Evolutionary conservation across 2,888 invertebrate species (phyloP), one percentile per base, ranked within the genome.

Genomic region (Perithous albicinctus): DNA sequence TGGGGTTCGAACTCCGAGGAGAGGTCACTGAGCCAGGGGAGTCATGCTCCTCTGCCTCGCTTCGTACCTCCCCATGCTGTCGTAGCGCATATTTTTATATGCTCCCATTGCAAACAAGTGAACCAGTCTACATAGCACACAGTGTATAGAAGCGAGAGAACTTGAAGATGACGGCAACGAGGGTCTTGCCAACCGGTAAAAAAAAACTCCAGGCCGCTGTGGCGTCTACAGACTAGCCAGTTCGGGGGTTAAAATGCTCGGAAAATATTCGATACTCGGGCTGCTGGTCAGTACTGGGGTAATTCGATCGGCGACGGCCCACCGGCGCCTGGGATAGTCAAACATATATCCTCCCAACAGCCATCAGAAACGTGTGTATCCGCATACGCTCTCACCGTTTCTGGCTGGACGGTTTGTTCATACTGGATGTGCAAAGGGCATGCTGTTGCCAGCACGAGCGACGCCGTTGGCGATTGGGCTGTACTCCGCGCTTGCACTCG

Each of bases 11-110:
- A 51, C 61, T 56, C 66, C 43, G 29, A 20, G 70, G 35, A 61
- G 78, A 78, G 78, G 75, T 82, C 82, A 78, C 75, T 75, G 82
- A 82, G 78, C 82, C 66, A 67, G 48, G 66, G 59, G 38, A 41
- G 63, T 54, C 75, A 72, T 78, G 48, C 67, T 66, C 66, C 63
- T 70, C 48, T 29, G 35, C 69, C 64, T 59, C 63, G 56, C 70
- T 41, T 74, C 63, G 26, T 26, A 54, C 41, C n/a, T 63, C 35
- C 35, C 63, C 18, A 35, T 29, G 29, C 54, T 26, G 51, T 83
- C 85, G 82, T 80, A 83, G 85, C 83, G 87, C 88, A 88, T 88
- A 88, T 88, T 88, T 89, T 89, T 86, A 85, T 81, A 66, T 66
- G 51, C 51, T 76, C 59, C 64, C 80, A 51, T 26, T 51, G 20